Evolutionary conservation across 2,113 vertebrate genomes (phyloP), one percentile per base, ranked within the genome.

Genomic region (Lipophrys pholis): DNA sequence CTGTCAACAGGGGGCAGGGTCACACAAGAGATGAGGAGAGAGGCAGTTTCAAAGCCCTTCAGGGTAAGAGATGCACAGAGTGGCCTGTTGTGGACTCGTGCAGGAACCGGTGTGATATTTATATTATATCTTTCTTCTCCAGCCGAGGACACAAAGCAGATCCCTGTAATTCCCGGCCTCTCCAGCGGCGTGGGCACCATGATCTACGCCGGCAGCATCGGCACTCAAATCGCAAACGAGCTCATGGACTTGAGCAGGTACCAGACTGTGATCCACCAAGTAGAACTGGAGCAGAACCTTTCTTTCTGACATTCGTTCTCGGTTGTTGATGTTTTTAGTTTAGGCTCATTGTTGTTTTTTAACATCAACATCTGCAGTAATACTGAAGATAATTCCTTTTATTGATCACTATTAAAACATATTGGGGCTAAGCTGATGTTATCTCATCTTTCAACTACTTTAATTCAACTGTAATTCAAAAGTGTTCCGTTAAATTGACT

Each of bases 141-240:
- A 42, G 14, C 84, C 96, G 95, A 93, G 21, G 89, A 91, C 65
- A 57, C 87, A 5, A 94, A 94, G 51, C 92, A 92, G 43, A 16
- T 88, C 82, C 79, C 80, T 81, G 83, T 83, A 68, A 93, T 96
- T 58, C 95, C 87, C 0, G 52, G 89, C 35, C 76, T 93, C 50
- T 83, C 94, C 59, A 88, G 85, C 42, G 90, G 91, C 40, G 82
- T 80, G 6, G 94, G 93, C 64, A 95, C 89, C 12, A 85, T 96
- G 72, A 94, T 95, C 76, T 95, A 95, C 45, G 93, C 95, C 60
- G 95, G 94, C 66, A 95, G 94, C 82, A 95, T 96, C 42, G 94
- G 95, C 82, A 95, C 93, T 0, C 93, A 95, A 84, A 96, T 95
- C 10, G 94, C 94, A 63, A 94, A 94, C 53, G 95, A 96, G 88